These are phyloP conservation scores for Rotaria magnacalcarata DNA, from an alignment of 2,888 invertebrate genomes.

Conservation along the genomic window DNA sequence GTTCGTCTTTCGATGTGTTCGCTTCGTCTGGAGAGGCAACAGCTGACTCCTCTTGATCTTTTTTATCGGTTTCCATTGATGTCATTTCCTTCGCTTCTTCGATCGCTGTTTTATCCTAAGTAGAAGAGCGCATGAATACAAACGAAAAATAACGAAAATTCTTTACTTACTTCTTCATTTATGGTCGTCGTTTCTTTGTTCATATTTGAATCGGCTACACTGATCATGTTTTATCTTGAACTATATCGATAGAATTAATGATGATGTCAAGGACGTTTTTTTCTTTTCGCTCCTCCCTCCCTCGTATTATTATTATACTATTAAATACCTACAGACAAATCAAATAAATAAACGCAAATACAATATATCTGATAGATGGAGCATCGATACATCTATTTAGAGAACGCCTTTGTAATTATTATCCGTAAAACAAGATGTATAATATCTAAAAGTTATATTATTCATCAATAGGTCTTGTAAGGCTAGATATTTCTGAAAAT, in stretches of 20 bases:
- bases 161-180: background rate
- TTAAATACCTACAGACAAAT: background rate
- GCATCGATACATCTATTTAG: background rate
- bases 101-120: background rate
- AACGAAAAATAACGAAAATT: too few relatives aligned
- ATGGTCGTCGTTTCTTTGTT: background rate
- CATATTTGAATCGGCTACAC: background rate
- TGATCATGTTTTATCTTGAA: background rate
- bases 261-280: background rate
- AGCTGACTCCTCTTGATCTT: background rate
- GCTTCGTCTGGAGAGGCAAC: background rate
- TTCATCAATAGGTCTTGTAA: too few relatives aligned
- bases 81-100: background rate
- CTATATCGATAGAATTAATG: background rate
- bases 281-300: background rate
- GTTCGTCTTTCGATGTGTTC: background rate
- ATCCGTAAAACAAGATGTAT: background rate
- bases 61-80: background rate
- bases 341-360: background rate
- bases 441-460: too few relatives aligned
- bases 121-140: background rate
- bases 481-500: too few relatives aligned
- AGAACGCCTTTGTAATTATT: background rate
- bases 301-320: background rate
- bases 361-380: background rate